Evolutionary conservation across 2,113 vertebrate species (phyloP).

Genomic region (Mirza zaza): DNA sequence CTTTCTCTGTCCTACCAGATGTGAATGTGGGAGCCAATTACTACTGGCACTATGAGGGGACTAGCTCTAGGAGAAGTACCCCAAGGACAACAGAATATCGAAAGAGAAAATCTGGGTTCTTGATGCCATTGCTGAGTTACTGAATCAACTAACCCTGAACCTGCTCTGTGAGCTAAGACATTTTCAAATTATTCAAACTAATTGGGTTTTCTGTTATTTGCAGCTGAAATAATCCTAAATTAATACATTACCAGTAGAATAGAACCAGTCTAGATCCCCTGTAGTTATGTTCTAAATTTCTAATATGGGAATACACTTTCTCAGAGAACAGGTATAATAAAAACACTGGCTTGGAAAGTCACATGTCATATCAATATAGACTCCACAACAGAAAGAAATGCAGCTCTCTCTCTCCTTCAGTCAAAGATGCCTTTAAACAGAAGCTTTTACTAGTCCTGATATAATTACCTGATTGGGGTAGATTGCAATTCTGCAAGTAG

Average conservation of each 20-base stretch:
- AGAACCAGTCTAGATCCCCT: background rate
- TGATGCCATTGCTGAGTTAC: background rate
- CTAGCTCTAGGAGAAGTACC: background rate
- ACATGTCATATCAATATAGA: background rate
- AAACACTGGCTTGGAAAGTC: background rate
- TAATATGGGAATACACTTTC: background rate
- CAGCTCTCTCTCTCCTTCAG: background rate
- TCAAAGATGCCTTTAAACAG: background rate
- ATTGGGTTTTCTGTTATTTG: background rate
- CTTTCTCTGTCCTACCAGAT: background rate
- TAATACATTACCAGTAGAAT: background rate
- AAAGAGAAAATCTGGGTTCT: background rate
- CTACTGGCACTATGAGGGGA: background rate
- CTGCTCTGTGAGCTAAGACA: background rate
- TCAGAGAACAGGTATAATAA: background rate
- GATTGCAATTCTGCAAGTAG: conserved; percentile 90
- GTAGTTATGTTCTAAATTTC: background rate
- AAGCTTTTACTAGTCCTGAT: background rate
- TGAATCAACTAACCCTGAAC: background rate
- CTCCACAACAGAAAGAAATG: background rate
- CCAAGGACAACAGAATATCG: background rate
- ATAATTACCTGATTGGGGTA: conserved; percentile 86
- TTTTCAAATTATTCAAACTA: background rate
- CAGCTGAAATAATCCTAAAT: background rate
- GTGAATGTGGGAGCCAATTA: background rate